Base-by-base conservation (phyloP, 2,888 invertebrate species). In the Agonopterix arenella region DNA sequence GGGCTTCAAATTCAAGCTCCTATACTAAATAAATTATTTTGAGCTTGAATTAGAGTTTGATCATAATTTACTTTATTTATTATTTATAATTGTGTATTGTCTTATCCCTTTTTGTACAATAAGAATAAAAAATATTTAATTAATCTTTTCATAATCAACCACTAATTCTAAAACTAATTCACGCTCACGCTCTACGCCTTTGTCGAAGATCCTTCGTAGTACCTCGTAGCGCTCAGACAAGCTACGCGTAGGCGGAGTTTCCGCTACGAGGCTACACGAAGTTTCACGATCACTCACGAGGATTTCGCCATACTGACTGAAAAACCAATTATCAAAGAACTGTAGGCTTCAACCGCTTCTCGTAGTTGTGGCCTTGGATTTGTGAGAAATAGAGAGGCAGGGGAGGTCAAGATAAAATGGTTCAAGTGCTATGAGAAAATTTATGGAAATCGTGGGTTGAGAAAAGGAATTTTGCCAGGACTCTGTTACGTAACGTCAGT, bases 401-500 rank as follows among this genome's bases (percentile, higher is more conserved):
- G 61, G 68, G 11, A 64, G 76, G 54, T 76, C 80, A 52, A 28
- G 5, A 8, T 8, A 63, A 51, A 58, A 11, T 75, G 75, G 82
- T 44, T 18, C 37, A 7, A 42, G 4, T 51, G 28, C 45, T 55
- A 49, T 52, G 66, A 67, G 78, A 75, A 78, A 79, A 76, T 73
- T 68, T 62, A 66, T 70, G 73, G 60, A 73, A 70, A 74, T 60
- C 59, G 62, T 61, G 70, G 71, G 70, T 68, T 28, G 72, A 66
- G 59, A 53, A 57, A 77, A 80, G 83, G 75, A 81, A 75, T 76
- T 58, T 41, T 28, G 28, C 61, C 75, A 84, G 85, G 83, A 83
- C 71, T 62, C 61, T 58, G 71, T 88, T 88, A 88, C 86, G 84
- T 88, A 88, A 89, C 73, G 59, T 62, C 80, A 90, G 89, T 90